Conservation (phyloP, 2,113 vertebrate genomes). For the Dryoscopus gambensis region DNA sequence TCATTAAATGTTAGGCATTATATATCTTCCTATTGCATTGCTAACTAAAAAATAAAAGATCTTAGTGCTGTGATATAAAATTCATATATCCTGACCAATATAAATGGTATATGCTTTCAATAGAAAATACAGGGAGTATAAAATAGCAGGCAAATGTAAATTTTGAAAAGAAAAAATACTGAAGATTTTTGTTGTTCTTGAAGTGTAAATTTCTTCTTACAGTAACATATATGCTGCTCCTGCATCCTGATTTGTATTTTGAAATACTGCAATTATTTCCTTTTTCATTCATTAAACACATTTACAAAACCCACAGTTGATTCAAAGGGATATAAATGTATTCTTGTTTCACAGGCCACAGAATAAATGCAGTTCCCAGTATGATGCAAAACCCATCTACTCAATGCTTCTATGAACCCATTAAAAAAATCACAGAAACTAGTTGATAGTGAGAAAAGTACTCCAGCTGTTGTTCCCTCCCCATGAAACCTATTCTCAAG, state of each 20-base stretch:
- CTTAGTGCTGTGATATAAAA: neutral
- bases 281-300: neutral
- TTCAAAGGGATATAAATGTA: neutral
- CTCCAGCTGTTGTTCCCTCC: neutral
- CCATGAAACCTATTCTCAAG: neutral
- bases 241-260: neutral
- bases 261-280: neutral
- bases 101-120: neutral
- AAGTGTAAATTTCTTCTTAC: neutral
- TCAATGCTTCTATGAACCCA: neutral
- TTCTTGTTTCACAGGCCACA: neutral
- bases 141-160: neutral
- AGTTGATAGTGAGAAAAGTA: neutral
- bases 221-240: neutral
- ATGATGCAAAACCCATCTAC: neutral
- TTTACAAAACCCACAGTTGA: neutral
- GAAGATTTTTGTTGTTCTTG: neutral
- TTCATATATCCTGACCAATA: neutral
- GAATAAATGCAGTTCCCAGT: neutral
- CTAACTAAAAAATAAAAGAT: neutral
- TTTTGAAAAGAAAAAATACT: neutral
- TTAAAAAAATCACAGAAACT: neutral
- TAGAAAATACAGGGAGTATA: neutral
- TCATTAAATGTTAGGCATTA: slow-evolving; percentile 53
- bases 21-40: neutral